Conservation (phyloP, 2,797 vertebrate species). For the Siniperca scherzeri region DNA sequence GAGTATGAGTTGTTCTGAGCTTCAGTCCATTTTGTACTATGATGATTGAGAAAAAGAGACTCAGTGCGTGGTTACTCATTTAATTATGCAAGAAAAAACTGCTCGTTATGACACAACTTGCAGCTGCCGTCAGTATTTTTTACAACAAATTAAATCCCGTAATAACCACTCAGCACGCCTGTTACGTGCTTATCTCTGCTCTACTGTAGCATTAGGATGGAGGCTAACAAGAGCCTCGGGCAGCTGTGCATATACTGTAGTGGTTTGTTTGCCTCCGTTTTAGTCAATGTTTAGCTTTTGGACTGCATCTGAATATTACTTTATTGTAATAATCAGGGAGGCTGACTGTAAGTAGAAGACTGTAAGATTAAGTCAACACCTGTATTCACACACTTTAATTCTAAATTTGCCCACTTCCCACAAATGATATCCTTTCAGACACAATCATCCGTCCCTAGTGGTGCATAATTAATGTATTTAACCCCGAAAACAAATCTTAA, state of each 20-base stretch:
- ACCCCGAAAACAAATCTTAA: not conserved
- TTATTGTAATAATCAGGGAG: not conserved
- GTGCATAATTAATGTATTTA: not conserved
- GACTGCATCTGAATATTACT: constrained; percentile 45
- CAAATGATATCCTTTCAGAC: not conserved
- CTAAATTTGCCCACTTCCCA: not conserved
- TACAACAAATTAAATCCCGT: constrained; percentile 35
- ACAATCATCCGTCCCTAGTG: not conserved
- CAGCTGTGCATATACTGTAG: constrained; percentile 42
- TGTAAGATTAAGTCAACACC: not conserved
- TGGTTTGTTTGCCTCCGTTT: constrained; percentile 21
- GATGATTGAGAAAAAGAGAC: not conserved
- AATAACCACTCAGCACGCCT: constrained; percentile 10
- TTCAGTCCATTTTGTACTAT: not conserved
- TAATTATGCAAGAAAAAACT: constrained; percentile 22
- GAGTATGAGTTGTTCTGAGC: constrained; percentile 15
- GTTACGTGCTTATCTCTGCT: constrained; percentile 32
- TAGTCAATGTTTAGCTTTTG: constrained; percentile 52
- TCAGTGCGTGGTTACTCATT: not conserved
- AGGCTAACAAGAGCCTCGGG: constrained; percentile 10
- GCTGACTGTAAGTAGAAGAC: not conserved
- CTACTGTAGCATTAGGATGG: constrained; percentile 15
- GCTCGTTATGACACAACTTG: constrained; percentile 21
- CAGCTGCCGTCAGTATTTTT: constrained; percentile 26
- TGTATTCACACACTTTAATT: not conserved